Percentiles rank a stretch among this genome's conserved stretches.
Conservation (phyloP, 2,888 invertebrate species). For the Lasioglossum malachurum region DNA sequence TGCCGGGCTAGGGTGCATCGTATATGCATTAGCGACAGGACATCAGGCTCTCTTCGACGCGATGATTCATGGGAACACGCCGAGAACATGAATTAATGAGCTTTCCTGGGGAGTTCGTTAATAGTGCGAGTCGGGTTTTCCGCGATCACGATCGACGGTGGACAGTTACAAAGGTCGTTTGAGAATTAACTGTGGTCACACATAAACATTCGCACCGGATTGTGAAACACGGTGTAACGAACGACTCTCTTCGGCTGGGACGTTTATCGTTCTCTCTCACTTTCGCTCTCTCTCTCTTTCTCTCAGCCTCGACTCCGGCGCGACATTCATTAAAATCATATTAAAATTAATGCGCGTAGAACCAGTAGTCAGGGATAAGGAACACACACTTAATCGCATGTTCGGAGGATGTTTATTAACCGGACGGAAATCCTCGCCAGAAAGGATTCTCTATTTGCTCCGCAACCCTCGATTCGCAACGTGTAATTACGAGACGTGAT, state of each 20-base stretch:
- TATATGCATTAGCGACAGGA: slow-evolving; percentile 1
- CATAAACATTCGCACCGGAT: slow-evolving; percentile 3
- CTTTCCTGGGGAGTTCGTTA: slow-evolving; percentile 40
- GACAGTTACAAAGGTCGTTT: slow-evolving; percentile 39
- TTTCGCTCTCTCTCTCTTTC: neutral
- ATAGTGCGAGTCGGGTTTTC: slow-evolving; percentile 32
- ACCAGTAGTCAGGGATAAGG: neutral
- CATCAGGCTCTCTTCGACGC: slow-evolving; percentile 5
- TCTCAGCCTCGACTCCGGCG: neutral
- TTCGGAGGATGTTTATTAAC: neutral
- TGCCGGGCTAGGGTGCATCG: neutral
- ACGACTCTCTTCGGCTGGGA: neutral
- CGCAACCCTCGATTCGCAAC: neutral
- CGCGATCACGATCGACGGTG: slow-evolving; percentile 34
- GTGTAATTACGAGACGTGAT: slow-evolving; percentile 4
- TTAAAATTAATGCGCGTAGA: neutral
- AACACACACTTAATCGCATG: neutral
- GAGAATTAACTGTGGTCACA: slow-evolving; percentile 34
- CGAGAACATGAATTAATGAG: slow-evolving; percentile 50
- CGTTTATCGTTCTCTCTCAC: neutral
- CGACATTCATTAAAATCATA: slow-evolving; percentile 29
- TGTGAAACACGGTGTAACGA: neutral
- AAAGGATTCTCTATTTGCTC: neutral
- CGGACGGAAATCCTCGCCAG: neutral
- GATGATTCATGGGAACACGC: slow-evolving; percentile 50